Base-by-base conservation (phyloP, 2,797 vertebrate genomes). In the Myotis daubentonii region DNA sequence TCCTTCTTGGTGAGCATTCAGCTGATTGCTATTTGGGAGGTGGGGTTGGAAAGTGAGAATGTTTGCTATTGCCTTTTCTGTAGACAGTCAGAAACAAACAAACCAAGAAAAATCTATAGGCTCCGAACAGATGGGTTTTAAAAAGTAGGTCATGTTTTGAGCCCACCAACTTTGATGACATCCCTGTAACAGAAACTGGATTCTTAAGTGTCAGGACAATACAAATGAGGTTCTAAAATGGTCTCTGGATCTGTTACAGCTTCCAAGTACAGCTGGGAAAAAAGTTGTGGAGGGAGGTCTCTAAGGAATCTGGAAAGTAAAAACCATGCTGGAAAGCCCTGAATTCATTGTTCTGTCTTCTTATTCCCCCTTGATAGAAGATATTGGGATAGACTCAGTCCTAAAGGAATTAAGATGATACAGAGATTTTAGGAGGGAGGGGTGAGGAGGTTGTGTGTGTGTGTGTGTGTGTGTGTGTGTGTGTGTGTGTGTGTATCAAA, bases 81-180 rank as follows among this genome's bases (percentile, higher is more conserved):
- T 53, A 89, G 97, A 97, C 89, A 96, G 94, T 89, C 91, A 95
- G 95, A 97, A 96, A 97, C 92, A 97, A 97, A 97, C 94, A 96
- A 97, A 94, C 90, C 60, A 60, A 91, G 94, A 91, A 94, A 94
- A 95, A 97, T 95, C 97, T 95, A 96, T 96, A 97, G 93, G 80
- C 91, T 95, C 79, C 94, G 94, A 96, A 96, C 97, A 97, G 97
- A 97, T 96, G 97, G 96, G 62, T 95, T 97, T 97, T 97, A 91
- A 94, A 97, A 88, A 98, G 96, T 95, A 96, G 97, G 87, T 96
- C 94, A 93, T 86, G 95, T 96, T 97, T 95, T 96, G 95, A 97
- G 95, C 97, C 96, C 96, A 97, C 96, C 96, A 97, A 97, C 96
- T 96, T 96, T 91, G 97, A 96, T 95, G 95, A 97, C 97, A 94